These are phyloP conservation scores for Melanogrammus aeglefinus DNA, from an alignment of 2,797 vertebrate genomes.

Conservation along the genomic window DNA sequence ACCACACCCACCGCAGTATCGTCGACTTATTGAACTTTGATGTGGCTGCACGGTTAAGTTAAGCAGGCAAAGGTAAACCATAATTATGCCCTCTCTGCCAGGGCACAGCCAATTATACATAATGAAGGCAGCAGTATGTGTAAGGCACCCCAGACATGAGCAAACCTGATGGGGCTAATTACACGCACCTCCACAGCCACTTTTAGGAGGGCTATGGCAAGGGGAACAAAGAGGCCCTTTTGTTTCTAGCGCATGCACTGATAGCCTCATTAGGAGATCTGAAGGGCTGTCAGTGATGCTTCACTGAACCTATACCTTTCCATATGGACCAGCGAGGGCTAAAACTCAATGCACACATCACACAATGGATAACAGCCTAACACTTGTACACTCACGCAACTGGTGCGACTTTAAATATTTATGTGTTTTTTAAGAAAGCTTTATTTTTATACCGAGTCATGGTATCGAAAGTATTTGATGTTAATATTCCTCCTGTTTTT, in stretches of 20 bases:
- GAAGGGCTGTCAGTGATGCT: conserved; percentile 27
- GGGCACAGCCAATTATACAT: conserved; percentile 49
- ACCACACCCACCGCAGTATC: conserved; percentile 24
- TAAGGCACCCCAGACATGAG: conserved; percentile 43
- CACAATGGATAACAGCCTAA: background rate
- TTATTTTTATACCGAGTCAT: background rate
- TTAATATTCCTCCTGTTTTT: background rate
- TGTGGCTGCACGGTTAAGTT: conserved; percentile 31
- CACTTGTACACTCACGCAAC: background rate
- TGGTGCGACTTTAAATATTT: background rate
- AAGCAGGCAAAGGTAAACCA: conserved; percentile 52
- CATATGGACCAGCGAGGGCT: conserved; percentile 41
- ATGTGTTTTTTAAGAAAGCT: background rate
- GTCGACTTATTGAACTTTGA: conserved; percentile 52
- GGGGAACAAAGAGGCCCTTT: conserved; percentile 48
- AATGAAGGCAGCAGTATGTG: conserved; percentile 66
- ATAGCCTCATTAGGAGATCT: conserved; percentile 59
- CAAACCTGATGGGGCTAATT: conserved; percentile 64
- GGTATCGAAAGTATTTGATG: background rate
- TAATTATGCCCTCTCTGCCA: conserved; percentile 49
- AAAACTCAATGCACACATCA: conserved; percentile 36
- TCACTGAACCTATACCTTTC: conserved; percentile 35
- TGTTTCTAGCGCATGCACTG: conserved; percentile 58
- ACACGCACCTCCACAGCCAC: conserved; percentile 47
- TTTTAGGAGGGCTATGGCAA: conserved; percentile 40